Evolutionary conservation across 1,140 invertebrate genomes (phyloP), one percentile per base, ranked within the genome.

Genomic region (Drosophila sp.): DNA sequence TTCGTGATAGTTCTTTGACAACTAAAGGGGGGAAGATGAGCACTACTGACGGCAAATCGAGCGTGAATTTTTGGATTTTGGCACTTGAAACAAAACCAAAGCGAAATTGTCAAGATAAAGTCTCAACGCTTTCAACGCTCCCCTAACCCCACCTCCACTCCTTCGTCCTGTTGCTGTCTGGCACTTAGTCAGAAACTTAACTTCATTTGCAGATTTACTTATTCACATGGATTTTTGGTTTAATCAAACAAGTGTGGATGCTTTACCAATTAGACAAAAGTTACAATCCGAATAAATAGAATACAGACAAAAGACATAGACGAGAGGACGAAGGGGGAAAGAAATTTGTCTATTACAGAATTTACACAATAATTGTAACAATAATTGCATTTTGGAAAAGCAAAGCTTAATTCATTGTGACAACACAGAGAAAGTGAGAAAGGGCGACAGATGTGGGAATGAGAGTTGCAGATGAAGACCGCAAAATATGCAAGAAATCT

Each of bases 401-500:
- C 71, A 66, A 66, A 70, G 57, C 56, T 67, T 81, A 81, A 81
- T 81, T 73, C 70, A 66, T 78, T 81, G 62, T 65, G 79, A 69
- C 69, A 81, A 27, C 38, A 61, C 23, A 56, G 44, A 50, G 23
- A 27, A 50, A 50, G 44, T n/a, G 44, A 50, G 44, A 50, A 8
- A 7, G 23, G 23, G 7, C 2, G 27, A 50, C 7, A 10, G 11
- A 11, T 11, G 35, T 11, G 32, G 17, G 3, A 44, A 23, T 5
- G 23, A 10, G 6, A 27, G 56, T 32, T 50, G 10, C 23, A 50
- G 23, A 10, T 62, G 23, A 8, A 4, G 32, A 72, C 58, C 62
- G 55, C 69, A 70, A 83, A 86, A 84, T 81, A 82, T 81, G 70
- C 83, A 76, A 87, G 79, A 87, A 82, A 86, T 86, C 79, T 79